Evolutionary conservation across 2,888 invertebrate species (phyloP).

Genomic region (Corbicula japonica): DNA sequence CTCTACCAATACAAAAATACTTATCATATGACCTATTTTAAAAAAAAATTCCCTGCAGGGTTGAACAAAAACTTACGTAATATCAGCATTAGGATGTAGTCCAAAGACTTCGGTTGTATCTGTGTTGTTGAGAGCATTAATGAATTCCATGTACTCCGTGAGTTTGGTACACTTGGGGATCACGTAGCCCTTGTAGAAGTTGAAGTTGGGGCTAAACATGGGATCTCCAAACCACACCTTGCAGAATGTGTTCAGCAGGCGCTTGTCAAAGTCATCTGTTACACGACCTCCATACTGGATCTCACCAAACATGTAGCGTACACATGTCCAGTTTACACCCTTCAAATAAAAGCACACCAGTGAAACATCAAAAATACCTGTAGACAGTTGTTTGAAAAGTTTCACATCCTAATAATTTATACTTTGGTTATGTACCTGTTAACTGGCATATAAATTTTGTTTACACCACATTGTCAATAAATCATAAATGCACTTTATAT

Average conservation of each 20-base stretch:
- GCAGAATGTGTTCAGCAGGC: conserved; percentile 86
- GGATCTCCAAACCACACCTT: conserved; percentile 86
- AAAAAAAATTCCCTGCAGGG: too few species aligned
- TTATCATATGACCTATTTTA: too few species aligned
- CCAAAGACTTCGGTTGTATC: conserved; percentile 87
- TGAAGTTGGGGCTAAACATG: conserved; percentile 85
- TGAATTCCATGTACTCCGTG: conserved; percentile 84
- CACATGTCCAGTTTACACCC: conserved; percentile 86
- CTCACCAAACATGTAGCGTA: conserved; percentile 87
- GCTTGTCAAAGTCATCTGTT: conserved; percentile 87
- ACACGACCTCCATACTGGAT: conserved; percentile 87
- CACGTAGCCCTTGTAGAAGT: conserved; percentile 86
- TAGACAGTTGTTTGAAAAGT: too few species aligned
- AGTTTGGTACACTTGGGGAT: conserved; percentile 85
- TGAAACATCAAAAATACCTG: too few species aligned
- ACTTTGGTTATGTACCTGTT: too few species aligned
- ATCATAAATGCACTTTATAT: too few species aligned
- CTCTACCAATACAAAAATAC: too few species aligned
- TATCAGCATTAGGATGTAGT: conserved; percentile 86
- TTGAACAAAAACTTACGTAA: conserved; percentile 82
- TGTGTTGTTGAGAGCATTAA: conserved; percentile 82
- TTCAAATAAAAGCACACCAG: too few species aligned
- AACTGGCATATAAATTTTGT: too few species aligned
- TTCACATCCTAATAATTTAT: too few species aligned
- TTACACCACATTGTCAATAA: too few species aligned